A percentile compares a stretch with the other conserved stretches of the same genome.
Conservation (phyloP, 1,140 invertebrate species). For the Papilio glaucus region DNA sequence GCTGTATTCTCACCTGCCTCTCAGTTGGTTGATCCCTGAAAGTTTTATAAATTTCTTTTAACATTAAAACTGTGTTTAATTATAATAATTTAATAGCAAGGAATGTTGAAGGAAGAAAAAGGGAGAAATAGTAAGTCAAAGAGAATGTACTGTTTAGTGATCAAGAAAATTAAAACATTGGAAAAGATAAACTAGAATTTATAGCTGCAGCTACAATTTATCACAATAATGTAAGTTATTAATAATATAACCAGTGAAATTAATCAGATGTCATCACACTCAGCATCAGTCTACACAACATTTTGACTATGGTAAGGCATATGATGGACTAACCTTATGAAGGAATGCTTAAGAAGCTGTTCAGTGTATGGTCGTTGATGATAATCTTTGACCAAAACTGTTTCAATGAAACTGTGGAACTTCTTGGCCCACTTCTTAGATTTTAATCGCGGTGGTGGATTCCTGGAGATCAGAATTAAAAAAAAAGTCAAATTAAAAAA, state of each 20-base stretch:
- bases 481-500: constrained; percentile 22
- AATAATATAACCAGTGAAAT: too few relatives aligned
- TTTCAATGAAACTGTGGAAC: constrained; percentile 91
- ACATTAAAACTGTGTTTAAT: constrained; percentile 2
- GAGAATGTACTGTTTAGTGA: too few relatives aligned
- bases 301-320: too few relatives aligned
- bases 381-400: constrained; percentile 96
- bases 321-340: constrained; percentile 92
- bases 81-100: background rate
- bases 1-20: constrained; percentile 97
- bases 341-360: constrained; percentile 97
- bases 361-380: constrained; percentile 99
- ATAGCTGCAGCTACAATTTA: too few relatives aligned
- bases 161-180: background rate
- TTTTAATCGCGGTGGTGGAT: constrained; percentile 97
- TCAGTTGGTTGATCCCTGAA: constrained; percentile 97
- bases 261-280: too few relatives aligned
- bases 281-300: too few relatives aligned
- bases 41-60: constrained; percentile 9
- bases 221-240: constrained; percentile 83
- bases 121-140: too few relatives aligned
- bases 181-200: too few relatives aligned
- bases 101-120: constrained; percentile 1
- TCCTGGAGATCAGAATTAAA: constrained; percentile 77
- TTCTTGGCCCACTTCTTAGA: constrained; percentile 99